phyloP scores from a whole-genome alignment of 2,797 vertebrate species.

The Liparis tanakae region DNA sequence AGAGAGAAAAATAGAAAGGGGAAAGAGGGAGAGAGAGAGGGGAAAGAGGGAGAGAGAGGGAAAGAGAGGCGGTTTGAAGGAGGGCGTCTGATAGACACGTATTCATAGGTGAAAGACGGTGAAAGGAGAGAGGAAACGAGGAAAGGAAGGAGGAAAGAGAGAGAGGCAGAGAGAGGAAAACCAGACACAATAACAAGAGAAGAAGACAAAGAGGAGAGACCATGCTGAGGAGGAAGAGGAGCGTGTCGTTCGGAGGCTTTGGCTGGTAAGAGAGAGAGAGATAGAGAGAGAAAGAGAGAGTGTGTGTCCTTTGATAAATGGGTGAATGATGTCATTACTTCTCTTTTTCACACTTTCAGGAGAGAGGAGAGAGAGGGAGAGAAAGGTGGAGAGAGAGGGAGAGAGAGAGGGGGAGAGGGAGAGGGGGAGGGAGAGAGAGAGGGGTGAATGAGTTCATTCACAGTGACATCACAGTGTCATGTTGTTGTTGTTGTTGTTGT shows the following conservation, averaged over 20 bases:
- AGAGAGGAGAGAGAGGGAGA: no score
- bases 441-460: no score
- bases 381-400: no score
- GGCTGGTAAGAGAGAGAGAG: slow-evolving; percentile 74
- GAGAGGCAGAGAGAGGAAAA: slow-evolving; percentile 33
- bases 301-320: no score
- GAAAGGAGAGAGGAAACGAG: slow-evolving; percentile 24
- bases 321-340: no score
- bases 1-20: no score
- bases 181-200: slow-evolving; percentile 66
- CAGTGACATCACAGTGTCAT: no score
- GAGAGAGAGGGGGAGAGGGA: no score
- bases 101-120: slow-evolving; percentile 68
- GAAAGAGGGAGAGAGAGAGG: slow-evolving; percentile 38
- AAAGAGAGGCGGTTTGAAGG: slow-evolving; percentile 39
- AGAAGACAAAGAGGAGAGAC: slow-evolving; percentile 64
- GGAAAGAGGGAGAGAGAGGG: background rate
- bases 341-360: no score
- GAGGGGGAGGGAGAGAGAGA: no score
- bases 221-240: slow-evolving; percentile 87
- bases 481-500: no score
- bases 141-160: slow-evolving; percentile 16
- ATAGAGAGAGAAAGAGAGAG: no score
- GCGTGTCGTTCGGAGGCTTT: slow-evolving; percentile 84
- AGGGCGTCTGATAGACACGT: slow-evolving; percentile 58